Evolutionary conservation across 2,888 invertebrate species (phyloP).

Genomic region (Oxycera nigricornis): DNA sequence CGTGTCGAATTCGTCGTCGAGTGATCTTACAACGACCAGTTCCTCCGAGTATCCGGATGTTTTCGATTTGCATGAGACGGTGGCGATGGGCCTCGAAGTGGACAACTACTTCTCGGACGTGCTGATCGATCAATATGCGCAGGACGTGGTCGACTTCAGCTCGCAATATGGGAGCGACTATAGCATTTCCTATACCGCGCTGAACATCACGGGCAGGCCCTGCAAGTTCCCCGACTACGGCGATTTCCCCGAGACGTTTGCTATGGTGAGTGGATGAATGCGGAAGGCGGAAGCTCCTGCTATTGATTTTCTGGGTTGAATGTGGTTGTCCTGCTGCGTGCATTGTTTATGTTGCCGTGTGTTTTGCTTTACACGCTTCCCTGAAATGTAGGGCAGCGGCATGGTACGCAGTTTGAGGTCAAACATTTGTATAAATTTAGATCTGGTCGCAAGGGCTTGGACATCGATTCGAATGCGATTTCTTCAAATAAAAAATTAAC

Average conservation of each 20-base stretch:
- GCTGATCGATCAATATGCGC: slow-evolving; percentile 76
- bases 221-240: slow-evolving; percentile 89
- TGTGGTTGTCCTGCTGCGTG: background rate
- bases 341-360: slow-evolving; percentile 5
- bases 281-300: background rate
- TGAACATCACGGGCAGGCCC: slow-evolving; percentile 84
- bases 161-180: slow-evolving; percentile 90
- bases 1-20: slow-evolving; percentile 12
- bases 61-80: slow-evolving; percentile 43
- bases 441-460: too few relatives aligned
- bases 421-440: too few relatives aligned
- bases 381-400: slow-evolving; percentile 33
- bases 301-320: slow-evolving; percentile 14
- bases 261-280: slow-evolving; percentile 72
- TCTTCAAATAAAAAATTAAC: too few relatives aligned
- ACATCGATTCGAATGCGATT: too few relatives aligned
- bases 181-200: slow-evolving; percentile 86
- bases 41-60: slow-evolving; percentile 44
- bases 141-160: slow-evolving; percentile 81
- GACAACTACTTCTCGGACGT: slow-evolving; percentile 47
- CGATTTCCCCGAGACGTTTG: slow-evolving; percentile 89
- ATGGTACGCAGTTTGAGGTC: slow-evolving; percentile 35
- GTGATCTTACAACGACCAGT: slow-evolving; percentile 24
- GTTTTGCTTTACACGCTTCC: background rate
- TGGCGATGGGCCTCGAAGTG: slow-evolving; percentile 3